Base-by-base conservation (phyloP, 2,113 vertebrate species). In the Tiliqua scincoides region DNA sequence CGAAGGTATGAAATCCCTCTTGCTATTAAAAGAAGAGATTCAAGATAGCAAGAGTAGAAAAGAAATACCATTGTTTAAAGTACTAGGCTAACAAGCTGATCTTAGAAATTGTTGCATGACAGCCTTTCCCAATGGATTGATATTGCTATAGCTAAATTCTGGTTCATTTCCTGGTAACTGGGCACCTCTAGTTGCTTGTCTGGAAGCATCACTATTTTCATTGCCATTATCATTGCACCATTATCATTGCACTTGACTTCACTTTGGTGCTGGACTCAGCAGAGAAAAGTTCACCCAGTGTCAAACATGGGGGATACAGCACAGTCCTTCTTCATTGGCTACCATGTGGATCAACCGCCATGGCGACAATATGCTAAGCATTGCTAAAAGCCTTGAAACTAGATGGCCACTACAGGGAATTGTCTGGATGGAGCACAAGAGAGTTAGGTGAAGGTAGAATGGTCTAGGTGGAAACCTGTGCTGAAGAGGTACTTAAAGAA, bases 21-120 rank as follows among this genome's bases (percentile, higher is more conserved):
- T 7, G n/a, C 48, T 74, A 78, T 20, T 30, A 40, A 57, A 52
- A 63, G 20, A 57, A 1, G 63, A 61, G 63, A 61, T 52, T 25
- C 35, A 61, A 2, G 0, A 17, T 6, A 21, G 54, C 57, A 61
- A 27, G 6, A 25, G 35, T 21, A n/a, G 57, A 72, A 54, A 72
- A n/a, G 57, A 72, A 54, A 72, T 72, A 37, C 59, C 54, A 61
- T 37, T 61, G 54, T 83, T 83, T 83, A 71, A 73, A 73, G 68
- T 30, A 61, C 4, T 52, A 27, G 15, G 18, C 25, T 72, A 43
- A 61, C 54, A 72, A 6, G 3, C 11, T 20, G 32, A 43, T 59
- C 32, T 59, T 72, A 40, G 30, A 14, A 72, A 40, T 73, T 61
- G 68, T 83, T 14, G 32, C 25, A 40, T 72, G 54, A 68, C 20